A percentile compares a stretch with the other conserved stretches of the same genome.
phyloP scores from a whole-genome alignment of 2,888 invertebrate genomes.

The Melanotus villosus region DNA sequence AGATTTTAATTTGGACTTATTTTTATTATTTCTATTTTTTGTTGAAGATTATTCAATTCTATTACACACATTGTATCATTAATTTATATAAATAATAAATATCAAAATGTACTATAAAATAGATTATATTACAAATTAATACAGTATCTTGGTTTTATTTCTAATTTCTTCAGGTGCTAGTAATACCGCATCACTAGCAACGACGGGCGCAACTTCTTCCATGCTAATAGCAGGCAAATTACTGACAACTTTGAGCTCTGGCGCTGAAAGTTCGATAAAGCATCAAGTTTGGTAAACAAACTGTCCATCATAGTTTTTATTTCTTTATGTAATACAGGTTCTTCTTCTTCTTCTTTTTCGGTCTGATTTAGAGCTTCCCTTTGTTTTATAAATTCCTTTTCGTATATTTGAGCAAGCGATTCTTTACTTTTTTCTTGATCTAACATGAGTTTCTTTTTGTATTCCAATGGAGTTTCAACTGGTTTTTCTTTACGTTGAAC shows the following conservation, averaged over 20 bases:
- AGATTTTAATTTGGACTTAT: too few species aligned
- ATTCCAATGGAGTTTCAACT: slow-evolving; percentile 84
- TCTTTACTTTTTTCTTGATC: slow-evolving; percentile 96
- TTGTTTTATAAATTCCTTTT: slow-evolving; percentile 85
- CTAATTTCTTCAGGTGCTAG: slow-evolving; percentile 95
- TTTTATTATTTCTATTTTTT: too few species aligned
- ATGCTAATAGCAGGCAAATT: slow-evolving; percentile 92
- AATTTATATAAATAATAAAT: too few species aligned
- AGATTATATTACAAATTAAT: too few species aligned
- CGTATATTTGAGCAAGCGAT: slow-evolving; percentile 95
- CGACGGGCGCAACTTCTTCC: slow-evolving; percentile 96
- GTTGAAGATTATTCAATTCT: too few species aligned
- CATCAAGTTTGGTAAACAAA: slow-evolving; percentile 90
- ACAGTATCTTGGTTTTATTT: slow-evolving; percentile 65
- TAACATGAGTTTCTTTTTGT: slow-evolving; percentile 88
- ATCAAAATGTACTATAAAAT: too few species aligned
- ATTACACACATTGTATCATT: too few species aligned
- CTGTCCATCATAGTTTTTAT: slow-evolving; percentile 82
- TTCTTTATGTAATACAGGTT: slow-evolving; percentile 84
- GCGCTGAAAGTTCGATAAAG: slow-evolving; percentile 90
- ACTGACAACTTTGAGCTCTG: slow-evolving; percentile 91
- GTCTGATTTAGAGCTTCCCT: slow-evolving; percentile 72
- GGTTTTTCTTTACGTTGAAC: slow-evolving; percentile 90
- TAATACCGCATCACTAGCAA: slow-evolving; percentile 86
- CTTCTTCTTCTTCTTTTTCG: slow-evolving; percentile 73